Percentiles rank a stretch among this genome's conserved stretches.
phyloP scores from a whole-genome alignment of 2,113 vertebrate species.

The Gila orcuttii region DNA sequence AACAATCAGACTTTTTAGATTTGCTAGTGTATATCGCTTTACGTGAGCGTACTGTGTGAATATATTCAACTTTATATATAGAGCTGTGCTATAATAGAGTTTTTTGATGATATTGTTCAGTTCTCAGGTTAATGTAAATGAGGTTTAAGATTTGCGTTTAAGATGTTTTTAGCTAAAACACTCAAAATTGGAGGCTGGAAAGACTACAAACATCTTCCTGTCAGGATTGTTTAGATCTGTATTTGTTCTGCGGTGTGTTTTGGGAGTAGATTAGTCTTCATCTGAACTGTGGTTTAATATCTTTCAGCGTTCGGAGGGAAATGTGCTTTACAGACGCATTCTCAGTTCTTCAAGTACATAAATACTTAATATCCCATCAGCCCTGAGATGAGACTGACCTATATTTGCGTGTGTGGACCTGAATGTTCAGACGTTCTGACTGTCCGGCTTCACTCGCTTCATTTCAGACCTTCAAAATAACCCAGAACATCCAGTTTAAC shows the following conservation, averaged over 20 bases:
- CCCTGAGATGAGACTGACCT: neutral
- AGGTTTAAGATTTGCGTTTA: neutral
- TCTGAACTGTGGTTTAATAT: neutral
- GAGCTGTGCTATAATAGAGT: too few species aligned
- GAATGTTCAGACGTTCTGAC: neutral
- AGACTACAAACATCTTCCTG: neutral
- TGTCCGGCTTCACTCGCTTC: neutral
- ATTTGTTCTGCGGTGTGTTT: neutral
- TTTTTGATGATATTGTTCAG: too few species aligned
- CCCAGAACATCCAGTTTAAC: neutral
- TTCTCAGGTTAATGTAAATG: too few species aligned
- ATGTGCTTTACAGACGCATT: neutral
- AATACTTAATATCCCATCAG: neutral
- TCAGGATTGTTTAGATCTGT: neutral
- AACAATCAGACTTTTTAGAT: too few species aligned
- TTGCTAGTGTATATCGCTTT: too few species aligned
- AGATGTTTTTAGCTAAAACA: neutral
- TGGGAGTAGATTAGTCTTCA: neutral
- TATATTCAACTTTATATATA: too few species aligned
- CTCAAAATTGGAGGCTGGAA: neutral
- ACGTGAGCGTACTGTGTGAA: too few species aligned
- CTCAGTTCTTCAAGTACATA: neutral
- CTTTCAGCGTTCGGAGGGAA: neutral
- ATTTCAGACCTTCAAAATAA: slow-evolving; percentile 30
- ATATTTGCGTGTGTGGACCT: neutral